Percentiles rank a stretch among this genome's conserved stretches.
Conservation (phyloP, 2,113 vertebrate genomes). For the Baryphthengus martii region DNA sequence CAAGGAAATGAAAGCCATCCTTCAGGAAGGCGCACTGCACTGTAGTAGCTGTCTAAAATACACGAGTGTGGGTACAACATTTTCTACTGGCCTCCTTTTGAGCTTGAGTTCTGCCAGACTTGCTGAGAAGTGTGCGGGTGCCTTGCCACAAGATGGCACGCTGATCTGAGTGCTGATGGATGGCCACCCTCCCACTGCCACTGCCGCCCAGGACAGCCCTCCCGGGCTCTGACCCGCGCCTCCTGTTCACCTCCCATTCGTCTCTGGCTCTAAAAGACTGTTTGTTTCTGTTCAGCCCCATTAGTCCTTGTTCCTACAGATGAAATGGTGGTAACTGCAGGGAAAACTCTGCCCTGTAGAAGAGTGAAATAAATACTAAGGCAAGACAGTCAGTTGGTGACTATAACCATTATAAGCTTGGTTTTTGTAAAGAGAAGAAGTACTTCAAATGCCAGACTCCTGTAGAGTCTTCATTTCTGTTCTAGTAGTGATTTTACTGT, state of each 20-base stretch:
- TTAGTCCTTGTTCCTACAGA: background rate
- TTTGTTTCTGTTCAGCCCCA: background rate
- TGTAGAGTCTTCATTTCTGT: background rate
- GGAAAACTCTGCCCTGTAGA: background rate
- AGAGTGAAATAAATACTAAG: background rate
- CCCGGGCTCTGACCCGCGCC: background rate
- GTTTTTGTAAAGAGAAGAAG: background rate
- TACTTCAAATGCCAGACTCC: background rate
- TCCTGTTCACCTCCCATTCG: background rate
- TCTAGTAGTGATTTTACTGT: background rate
- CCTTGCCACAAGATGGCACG: background rate
- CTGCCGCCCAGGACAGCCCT: background rate
- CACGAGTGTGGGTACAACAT: background rate
- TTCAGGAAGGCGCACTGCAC: background rate
- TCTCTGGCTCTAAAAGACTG: background rate
- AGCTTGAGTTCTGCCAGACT: background rate
- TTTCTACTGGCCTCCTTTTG: background rate
- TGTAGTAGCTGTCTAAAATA: background rate
- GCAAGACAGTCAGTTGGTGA: accelerated
- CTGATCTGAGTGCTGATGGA: background rate
- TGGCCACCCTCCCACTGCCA: accelerated
- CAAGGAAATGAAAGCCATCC: accelerated
- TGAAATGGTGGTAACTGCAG: background rate
- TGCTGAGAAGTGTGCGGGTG: background rate
- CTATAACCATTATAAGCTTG: background rate